These are phyloP conservation scores for Alentia gelatinosa DNA, from an alignment of 2,888 invertebrate genomes.

Conservation along the genomic window DNA sequence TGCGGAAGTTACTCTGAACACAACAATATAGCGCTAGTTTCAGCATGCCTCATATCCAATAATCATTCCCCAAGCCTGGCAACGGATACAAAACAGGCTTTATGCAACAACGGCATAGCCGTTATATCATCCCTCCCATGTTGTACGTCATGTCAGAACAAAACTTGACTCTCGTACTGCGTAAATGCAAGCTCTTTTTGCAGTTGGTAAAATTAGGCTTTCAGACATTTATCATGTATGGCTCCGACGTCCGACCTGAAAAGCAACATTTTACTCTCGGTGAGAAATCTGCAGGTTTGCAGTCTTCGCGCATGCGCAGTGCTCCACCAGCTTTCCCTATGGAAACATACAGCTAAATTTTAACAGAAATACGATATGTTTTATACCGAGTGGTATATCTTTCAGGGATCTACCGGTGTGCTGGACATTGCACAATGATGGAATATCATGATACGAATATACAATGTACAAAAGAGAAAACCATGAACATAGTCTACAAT, in stretches of 20 bases:
- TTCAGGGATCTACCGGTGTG: neutral
- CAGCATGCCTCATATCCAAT: no score
- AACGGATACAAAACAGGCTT: no score
- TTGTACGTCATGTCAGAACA: neutral
- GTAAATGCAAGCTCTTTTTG: neutral
- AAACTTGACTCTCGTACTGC: neutral
- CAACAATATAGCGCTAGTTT: no score
- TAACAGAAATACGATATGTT: slow-evolving; percentile 32
- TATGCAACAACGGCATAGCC: no score
- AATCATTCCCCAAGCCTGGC: no score
- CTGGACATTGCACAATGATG: neutral
- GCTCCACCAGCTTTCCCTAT: neutral
- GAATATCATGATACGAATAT: neutral
- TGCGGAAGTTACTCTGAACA: no score
- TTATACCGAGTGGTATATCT: neutral
- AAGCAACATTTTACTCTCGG: no score
- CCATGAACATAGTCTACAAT: neutral
- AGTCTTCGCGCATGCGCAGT: neutral
- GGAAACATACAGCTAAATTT: neutral
- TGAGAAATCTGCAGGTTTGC: no score
- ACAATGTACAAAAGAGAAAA: neutral
- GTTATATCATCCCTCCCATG: no score
- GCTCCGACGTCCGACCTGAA: no score
- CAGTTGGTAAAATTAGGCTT: no score
- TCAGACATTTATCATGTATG: no score